Evolutionary conservation across 2,113 vertebrate species (phyloP).

Genomic region (Rhabdornis inornatus): DNA sequence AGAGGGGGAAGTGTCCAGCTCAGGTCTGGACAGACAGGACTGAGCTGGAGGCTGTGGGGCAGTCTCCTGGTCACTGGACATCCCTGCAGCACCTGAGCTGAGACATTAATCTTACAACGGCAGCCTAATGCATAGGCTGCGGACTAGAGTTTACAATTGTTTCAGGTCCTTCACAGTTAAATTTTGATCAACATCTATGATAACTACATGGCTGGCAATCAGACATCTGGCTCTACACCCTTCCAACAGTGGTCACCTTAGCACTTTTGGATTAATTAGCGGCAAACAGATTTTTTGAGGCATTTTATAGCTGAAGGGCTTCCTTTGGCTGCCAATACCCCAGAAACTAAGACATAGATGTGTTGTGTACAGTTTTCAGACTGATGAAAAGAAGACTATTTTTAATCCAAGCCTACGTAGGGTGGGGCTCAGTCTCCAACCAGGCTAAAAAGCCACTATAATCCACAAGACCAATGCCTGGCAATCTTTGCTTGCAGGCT

Average conservation of each 20-base stretch:
- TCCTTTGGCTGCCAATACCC: not conserved
- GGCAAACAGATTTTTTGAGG: not conserved
- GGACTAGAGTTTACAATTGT: not conserved
- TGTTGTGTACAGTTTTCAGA: constrained; percentile 28
- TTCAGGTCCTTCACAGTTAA: not conserved
- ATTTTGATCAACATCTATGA: not conserved
- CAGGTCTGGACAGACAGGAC: not conserved
- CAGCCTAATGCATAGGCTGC: not conserved
- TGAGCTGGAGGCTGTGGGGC: not conserved
- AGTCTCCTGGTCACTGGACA: not conserved
- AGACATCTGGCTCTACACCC: not conserved
- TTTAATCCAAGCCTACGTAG: constrained; percentile 65
- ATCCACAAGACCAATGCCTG: constrained; percentile 69
- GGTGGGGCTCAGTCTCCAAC: constrained; percentile 68
- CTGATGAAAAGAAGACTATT: constrained; percentile 67
- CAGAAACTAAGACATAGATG: not conserved
- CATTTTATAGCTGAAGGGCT: not conserved
- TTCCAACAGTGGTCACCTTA: not conserved
- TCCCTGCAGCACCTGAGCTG: not conserved
- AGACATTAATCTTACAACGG: not conserved
- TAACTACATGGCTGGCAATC: not conserved
- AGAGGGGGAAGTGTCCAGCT: not conserved
- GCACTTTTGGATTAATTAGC: not conserved
- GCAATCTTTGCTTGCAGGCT: constrained; percentile 70
- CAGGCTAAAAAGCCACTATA: constrained; percentile 71